Base-by-base conservation (phyloP, 2,113 vertebrate genomes). In the Eolophus roseicapilla region DNA sequence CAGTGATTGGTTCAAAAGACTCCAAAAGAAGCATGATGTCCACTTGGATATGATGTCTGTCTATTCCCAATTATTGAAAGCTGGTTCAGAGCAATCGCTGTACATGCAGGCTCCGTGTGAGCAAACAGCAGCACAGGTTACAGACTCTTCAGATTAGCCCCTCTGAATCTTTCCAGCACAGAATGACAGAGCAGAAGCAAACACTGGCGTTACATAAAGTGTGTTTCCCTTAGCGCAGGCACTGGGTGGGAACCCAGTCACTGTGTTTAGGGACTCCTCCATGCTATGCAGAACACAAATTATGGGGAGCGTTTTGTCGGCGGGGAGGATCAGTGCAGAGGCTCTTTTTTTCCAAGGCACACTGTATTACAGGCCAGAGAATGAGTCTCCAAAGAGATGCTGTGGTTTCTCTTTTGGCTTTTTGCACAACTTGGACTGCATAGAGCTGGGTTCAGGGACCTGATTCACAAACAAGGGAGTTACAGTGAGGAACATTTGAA, bases 161-260 rank as follows among this genome's bases (percentile, higher is more conserved):
- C 33, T 67, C 33, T 35, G 29, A 28, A 33, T 27, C 67, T 18
- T 76, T 28, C 27, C 69, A 57, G 50, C n/a, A 7, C 0, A 2
- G 59, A 20, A 50, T 21, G 57, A 35, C 47, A 79, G 41, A 15
- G 29, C 10, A 81, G 50, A 59, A 64, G 21, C 57, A 55, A 76
- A 69, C 7, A 20, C 2, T 9, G 17, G 3, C 2, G 1, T 6
- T 62, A 1, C 1, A 41, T 14, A 21, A 24, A 47, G 7, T 1
- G 0, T 11, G 4, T 47, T 92, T 62, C 29, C 80, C 17, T 79
- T 10, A 28, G 70, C 43, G n/a, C 75, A 69, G 49, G 59, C 14
- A 3, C 43, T 18, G 81, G 8, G 21, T 52, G 74, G n/a, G 91
- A 91, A 44, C 18, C 28, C 17, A 8, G 57, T 17, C 43, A 1